These are phyloP conservation scores for Leptinotarsa haldemani DNA, from an alignment of 2,888 invertebrate genomes.

Conservation along the genomic window DNA sequence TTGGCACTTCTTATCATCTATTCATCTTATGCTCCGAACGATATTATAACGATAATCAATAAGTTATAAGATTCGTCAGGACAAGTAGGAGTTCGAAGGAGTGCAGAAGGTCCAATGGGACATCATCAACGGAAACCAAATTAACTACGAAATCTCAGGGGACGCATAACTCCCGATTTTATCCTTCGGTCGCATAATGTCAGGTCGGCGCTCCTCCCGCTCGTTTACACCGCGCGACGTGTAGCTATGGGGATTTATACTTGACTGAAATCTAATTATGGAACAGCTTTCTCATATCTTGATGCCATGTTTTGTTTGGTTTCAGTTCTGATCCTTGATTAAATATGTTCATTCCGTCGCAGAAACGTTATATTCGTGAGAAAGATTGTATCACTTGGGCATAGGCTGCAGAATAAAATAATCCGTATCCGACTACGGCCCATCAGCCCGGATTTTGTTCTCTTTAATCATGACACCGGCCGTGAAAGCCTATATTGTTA, in stretches of 20 bases:
- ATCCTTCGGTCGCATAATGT: constrained; percentile 62
- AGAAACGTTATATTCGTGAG: no score
- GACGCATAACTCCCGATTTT: constrained; percentile 64
- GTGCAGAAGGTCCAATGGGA: constrained; percentile 58
- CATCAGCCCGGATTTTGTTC: no score
- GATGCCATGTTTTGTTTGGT: constrained; percentile 21
- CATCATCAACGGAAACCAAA: constrained; percentile 65
- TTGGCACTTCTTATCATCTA: neutral
- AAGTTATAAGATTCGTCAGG: constrained; percentile 38
- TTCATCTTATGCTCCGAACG: neutral
- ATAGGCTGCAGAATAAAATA: no score
- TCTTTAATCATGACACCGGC: no score
- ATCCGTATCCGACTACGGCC: no score
- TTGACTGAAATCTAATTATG: constrained; percentile 53
- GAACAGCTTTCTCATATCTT: constrained; percentile 44
- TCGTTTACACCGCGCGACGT: constrained; percentile 52
- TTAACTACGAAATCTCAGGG: constrained; percentile 62
- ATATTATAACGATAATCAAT: constrained; percentile 32
- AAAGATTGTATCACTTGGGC: no score
- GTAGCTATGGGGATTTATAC: constrained; percentile 52
- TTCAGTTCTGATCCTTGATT: constrained; percentile 8
- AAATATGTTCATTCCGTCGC: neutral
- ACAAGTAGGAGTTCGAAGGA: constrained; percentile 48
- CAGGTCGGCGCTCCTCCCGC: constrained; percentile 54
- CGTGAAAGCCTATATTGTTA: no score